Conservation (phyloP, 2,888 invertebrate genomes). For the Ectobius pallidus region DNA sequence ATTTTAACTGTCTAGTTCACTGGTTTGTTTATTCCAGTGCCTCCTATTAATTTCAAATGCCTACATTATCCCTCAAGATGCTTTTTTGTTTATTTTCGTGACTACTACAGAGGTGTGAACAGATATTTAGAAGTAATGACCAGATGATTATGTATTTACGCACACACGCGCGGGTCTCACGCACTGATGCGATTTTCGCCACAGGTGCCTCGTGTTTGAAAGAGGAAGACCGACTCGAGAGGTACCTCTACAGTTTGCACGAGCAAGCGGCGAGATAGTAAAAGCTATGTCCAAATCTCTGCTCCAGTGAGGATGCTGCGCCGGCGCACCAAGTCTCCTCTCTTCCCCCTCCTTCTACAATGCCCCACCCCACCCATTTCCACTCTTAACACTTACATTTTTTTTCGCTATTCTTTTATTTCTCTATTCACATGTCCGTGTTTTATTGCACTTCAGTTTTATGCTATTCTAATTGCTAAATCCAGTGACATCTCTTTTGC, state of each 20-base stretch:
- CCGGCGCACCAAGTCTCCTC: conserved; percentile 12
- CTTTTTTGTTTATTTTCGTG: too few species aligned
- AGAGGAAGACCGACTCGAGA: background rate
- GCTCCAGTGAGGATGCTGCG: conserved; percentile 13
- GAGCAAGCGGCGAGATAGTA: background rate
- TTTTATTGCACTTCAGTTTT: too few species aligned
- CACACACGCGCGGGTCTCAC: background rate
- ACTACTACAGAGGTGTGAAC: too few species aligned
- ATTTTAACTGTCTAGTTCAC: too few species aligned
- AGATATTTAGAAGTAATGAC: too few species aligned
- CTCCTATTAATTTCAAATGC: too few species aligned
- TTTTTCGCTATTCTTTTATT: background rate
- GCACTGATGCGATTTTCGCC: background rate
- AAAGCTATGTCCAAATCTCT: background rate
- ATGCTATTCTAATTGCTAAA: too few species aligned
- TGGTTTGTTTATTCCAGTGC: too few species aligned
- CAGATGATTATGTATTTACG: too few species aligned
- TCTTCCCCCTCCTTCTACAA: background rate
- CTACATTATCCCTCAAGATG: too few species aligned
- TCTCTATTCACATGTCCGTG: background rate
- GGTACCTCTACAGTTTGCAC: background rate
- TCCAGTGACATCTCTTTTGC: too few species aligned
- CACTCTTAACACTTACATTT: background rate
- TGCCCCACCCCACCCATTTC: background rate
- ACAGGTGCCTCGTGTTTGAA: background rate